These are phyloP conservation scores for Engystomops pustulosus DNA, from an alignment of 2,113 vertebrate species.

Conservation along the genomic window DNA sequence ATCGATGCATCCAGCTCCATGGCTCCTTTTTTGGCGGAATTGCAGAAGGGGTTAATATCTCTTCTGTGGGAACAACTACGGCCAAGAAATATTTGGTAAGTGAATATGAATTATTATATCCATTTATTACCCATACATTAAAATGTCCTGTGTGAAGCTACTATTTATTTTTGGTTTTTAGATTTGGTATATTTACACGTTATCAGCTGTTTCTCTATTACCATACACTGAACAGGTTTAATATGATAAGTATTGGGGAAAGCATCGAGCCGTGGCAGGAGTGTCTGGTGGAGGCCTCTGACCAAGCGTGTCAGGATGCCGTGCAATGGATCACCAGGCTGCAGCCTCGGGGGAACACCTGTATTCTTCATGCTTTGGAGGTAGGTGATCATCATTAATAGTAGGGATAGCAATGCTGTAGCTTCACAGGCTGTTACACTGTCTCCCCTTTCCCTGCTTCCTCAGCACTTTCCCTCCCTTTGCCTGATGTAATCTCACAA, in stretches of 20 bases:
- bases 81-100: constrained; percentile 72
- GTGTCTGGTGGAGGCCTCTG: constrained; percentile 72
- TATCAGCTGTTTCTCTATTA: background rate
- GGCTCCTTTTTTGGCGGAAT: constrained; percentile 66
- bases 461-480: too few relatives aligned
- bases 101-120: background rate
- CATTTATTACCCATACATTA: too few relatives aligned
- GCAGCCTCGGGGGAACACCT: constrained; percentile 72
- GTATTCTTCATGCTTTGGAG: constrained; percentile 77
- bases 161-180: too few relatives aligned
- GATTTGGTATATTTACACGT: background rate
- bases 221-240: constrained; percentile 72
- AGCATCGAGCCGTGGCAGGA: constrained; percentile 71
- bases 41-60: constrained; percentile 73
- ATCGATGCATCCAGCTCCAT: constrained; percentile 83
- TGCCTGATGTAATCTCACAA: too few relatives aligned
- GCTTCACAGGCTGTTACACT: too few relatives aligned
- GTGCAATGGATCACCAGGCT: constrained; percentile 75
- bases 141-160: too few relatives aligned
- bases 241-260: constrained; percentile 77
- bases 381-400: too few relatives aligned
- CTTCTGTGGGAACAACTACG: constrained; percentile 86
- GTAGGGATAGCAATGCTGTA: too few relatives aligned
- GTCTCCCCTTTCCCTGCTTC: too few relatives aligned
- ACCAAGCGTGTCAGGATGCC: constrained; percentile 73